Conservation (phyloP, 1,140 invertebrate genomes). For the Popillia japonica region DNA sequence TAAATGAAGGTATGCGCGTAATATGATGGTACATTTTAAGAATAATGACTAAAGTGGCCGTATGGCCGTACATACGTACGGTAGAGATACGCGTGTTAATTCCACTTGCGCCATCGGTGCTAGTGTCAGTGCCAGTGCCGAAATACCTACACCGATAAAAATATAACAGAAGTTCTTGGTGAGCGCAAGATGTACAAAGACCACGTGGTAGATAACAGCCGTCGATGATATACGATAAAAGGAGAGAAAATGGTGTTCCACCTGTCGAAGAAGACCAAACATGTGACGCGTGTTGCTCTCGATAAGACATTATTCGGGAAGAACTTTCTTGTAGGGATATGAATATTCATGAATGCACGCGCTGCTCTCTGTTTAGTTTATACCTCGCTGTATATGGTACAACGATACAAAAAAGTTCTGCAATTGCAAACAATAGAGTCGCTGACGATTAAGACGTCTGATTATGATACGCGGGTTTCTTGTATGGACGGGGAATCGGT, state of each 20-base stretch:
- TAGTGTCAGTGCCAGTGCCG: constrained; percentile 12
- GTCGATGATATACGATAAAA: constrained; percentile 33
- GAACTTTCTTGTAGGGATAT: constrained; percentile 29
- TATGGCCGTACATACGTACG: too few species aligned
- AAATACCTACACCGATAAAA: constrained; percentile 30
- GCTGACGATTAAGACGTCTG: too few species aligned
- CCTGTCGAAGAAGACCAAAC: constrained; percentile 34
- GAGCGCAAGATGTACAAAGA: constrained; percentile 31
- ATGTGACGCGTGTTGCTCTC: constrained; percentile 33
- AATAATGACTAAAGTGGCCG: not conserved
- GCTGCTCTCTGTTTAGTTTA: not conserved
- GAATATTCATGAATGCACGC: constrained; percentile 33
- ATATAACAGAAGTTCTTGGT: constrained; percentile 23
- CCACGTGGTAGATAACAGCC: constrained; percentile 26
- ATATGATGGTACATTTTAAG: constrained; percentile 3
- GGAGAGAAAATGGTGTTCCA: constrained; percentile 34
- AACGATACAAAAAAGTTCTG: too few species aligned
- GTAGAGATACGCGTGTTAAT: constrained; percentile 5
- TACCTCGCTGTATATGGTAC: not conserved
- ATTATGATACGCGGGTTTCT: too few species aligned
- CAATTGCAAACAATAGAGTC: too few species aligned
- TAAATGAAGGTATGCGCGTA: not conserved
- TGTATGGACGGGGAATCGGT: too few species aligned
- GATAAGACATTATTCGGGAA: constrained; percentile 35
- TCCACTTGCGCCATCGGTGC: constrained; percentile 1